phyloP scores from a whole-genome alignment of 2,797 vertebrate genomes.

The Enteromius argenteus region DNA sequence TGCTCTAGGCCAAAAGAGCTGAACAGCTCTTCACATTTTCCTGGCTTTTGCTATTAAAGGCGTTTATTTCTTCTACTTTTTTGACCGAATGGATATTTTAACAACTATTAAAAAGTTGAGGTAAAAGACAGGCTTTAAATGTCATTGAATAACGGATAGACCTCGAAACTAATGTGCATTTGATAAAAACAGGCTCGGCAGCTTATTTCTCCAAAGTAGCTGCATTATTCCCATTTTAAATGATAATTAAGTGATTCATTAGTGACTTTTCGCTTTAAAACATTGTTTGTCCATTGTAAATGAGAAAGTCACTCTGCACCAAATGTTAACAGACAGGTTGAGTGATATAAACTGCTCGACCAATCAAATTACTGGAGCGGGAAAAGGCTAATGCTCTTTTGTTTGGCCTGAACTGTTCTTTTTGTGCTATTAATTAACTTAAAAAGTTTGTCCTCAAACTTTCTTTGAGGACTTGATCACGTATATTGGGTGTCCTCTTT shows the following conservation, averaged over 20 bases:
- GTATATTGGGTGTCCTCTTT: neutral
- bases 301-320: neutral
- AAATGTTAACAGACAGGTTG: conserved; percentile 22
- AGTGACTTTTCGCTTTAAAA: conserved; percentile 13
- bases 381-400: conserved; percentile 19
- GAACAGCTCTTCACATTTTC: conserved; percentile 7
- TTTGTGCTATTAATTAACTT: conserved; percentile 13
- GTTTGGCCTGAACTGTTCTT: conserved; percentile 12
- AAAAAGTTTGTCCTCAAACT: conserved; percentile 16
- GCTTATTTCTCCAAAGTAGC: neutral
- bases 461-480: conserved; percentile 11
- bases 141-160: neutral
- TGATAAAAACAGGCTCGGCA: neutral
- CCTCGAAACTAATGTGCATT: neutral
- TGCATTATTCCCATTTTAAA: conserved; percentile 9
- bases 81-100: neutral
- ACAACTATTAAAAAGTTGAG: conserved; percentile 2
- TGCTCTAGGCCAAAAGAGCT: conserved; percentile 16
- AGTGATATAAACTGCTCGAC: conserved; percentile 21
- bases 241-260: conserved; percentile 20
- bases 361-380: conserved; percentile 23
- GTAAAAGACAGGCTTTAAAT: conserved; percentile 10
- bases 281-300: conserved; percentile 2
- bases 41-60: conserved; percentile 7
- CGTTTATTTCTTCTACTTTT: conserved; percentile 6